These are phyloP conservation scores for Scaptomyza reducta DNA, from an alignment of 2,888 invertebrate species.

Conservation along the genomic window DNA sequence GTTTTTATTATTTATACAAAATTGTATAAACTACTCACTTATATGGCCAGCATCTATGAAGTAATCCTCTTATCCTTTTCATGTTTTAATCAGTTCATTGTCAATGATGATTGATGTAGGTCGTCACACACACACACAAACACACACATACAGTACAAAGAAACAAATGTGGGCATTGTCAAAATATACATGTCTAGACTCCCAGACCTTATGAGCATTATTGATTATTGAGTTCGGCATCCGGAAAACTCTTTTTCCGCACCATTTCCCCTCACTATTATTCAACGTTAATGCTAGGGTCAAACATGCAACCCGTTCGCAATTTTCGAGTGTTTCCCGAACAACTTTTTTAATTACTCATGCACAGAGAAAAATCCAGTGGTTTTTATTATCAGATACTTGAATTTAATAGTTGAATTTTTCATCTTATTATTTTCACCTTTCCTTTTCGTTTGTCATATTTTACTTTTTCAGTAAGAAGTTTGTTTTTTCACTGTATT, in stretches of 20 bases:
- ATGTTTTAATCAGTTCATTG: constrained; percentile 64
- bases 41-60: constrained; percentile 4
- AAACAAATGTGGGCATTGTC: constrained; percentile 47
- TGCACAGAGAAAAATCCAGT: constrained; percentile 6
- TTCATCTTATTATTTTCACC: not conserved
- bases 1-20: constrained; percentile 3
- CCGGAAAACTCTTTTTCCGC: constrained; percentile 1
- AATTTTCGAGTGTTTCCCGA: no score
- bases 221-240: constrained; percentile 20
- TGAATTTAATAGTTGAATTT: not conserved
- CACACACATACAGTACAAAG: not conserved
- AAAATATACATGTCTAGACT: constrained; percentile 40
- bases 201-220: constrained; percentile 10
- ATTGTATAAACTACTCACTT: not conserved
- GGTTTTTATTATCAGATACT: not conserved
- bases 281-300: constrained; percentile 36
- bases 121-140: constrained; percentile 22
- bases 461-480: not conserved
- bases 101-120: constrained; percentile 58
- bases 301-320: constrained; percentile 36
- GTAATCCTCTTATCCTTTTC: constrained; percentile 58
- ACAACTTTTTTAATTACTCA: constrained; percentile 67
- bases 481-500: not conserved
- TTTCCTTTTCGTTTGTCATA: not conserved
- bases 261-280: constrained; percentile 6